Conservation (phyloP, 2,113 vertebrate genomes). For the Lipotes vexillifer region DNA sequence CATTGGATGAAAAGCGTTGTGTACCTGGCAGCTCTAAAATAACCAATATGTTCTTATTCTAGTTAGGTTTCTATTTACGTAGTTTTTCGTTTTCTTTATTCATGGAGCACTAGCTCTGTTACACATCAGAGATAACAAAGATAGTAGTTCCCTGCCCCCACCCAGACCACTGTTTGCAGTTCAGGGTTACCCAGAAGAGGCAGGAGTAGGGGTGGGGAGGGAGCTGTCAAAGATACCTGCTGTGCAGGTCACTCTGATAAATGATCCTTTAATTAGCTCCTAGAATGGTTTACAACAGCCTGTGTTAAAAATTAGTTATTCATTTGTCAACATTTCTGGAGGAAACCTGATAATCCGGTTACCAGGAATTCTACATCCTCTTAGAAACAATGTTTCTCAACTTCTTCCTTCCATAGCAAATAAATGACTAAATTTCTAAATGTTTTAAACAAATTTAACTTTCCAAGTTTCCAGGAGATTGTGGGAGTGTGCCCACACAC, state of each 20-base stretch:
- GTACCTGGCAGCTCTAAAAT: background rate
- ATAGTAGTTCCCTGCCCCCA: background rate
- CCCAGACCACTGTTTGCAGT: background rate
- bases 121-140: background rate
- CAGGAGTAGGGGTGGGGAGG: background rate
- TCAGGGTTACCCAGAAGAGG: background rate
- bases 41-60: background rate
- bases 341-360: constrained; percentile 1
- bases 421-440: background rate
- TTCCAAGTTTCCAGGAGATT: background rate
- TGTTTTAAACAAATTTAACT: background rate
- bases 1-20: background rate
- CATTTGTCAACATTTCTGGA: constrained; percentile 16
- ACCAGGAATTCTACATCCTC: background rate
- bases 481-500: background rate
- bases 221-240: background rate
- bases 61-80: background rate
- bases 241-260: constrained; percentile 31
- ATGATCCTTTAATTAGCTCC: constrained; percentile 21
- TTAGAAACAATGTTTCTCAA: constrained; percentile 1
- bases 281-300: background rate
- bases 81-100: background rate
- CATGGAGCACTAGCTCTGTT: background rate
- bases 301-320: constrained; percentile 47
- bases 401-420: background rate